phyloP scores from a whole-genome alignment of 2,797 vertebrate genomes.

The Ispidina picta region DNA sequence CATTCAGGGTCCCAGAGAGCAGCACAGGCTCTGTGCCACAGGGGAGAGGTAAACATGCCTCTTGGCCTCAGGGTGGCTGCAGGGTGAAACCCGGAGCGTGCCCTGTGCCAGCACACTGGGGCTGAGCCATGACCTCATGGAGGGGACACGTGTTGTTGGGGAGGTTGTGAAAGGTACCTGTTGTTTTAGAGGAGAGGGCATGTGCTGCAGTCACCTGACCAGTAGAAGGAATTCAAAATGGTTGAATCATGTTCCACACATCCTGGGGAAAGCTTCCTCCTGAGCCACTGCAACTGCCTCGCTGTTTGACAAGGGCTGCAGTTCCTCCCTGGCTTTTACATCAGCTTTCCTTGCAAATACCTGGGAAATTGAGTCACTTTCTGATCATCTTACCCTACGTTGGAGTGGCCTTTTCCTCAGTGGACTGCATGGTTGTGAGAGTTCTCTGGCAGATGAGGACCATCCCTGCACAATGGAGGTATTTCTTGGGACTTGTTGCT shows the following conservation, averaged over 20 bases:
- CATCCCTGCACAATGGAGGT: slow-evolving; percentile 14
- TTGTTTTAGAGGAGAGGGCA: slow-evolving; percentile 40
- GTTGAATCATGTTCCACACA: slow-evolving; percentile 41
- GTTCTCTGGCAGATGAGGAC: slow-evolving; percentile 34
- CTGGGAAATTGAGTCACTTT: neutral
- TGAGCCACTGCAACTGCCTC: neutral
- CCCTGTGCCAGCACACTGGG: neutral
- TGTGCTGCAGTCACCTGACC: slow-evolving; percentile 33
- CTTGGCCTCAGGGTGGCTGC: neutral
- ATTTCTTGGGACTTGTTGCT: neutral
- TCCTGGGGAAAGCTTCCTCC: slow-evolving; percentile 10
- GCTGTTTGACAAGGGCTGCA: neutral
- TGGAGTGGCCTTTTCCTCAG: neutral
- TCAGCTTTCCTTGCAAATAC: slow-evolving; percentile 11
- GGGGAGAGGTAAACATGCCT: neutral
- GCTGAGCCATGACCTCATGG: neutral
- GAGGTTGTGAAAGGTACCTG: slow-evolving; percentile 42
- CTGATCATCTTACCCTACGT: neutral
- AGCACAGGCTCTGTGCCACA: neutral
- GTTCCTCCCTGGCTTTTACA: neutral
- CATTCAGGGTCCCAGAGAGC: neutral
- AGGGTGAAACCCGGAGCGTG: neutral
- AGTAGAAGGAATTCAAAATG: neutral
- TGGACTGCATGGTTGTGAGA: neutral
- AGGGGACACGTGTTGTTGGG: neutral